Evolutionary conservation across 1,140 invertebrate genomes (phyloP).

Genomic region (Rhizoglyphus robini): DNA sequence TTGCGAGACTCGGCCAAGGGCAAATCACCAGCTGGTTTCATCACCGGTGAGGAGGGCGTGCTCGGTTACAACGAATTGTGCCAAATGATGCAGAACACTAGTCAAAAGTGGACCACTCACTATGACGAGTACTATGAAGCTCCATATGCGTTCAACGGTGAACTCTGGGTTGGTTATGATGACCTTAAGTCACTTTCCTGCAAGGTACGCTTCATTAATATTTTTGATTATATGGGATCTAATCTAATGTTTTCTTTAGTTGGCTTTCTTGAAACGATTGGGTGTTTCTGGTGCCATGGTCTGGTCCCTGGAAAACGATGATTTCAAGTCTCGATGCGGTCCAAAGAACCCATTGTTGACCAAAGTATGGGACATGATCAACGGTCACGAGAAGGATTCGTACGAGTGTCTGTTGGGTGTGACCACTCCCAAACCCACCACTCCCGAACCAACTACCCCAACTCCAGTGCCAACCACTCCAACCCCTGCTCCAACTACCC

Average conservation of each 20-base stretch:
- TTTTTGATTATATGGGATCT: not conserved
- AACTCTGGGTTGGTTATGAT: slow-evolving; percentile 74
- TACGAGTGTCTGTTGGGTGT: not conserved
- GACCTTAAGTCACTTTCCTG: slow-evolving; percentile 48
- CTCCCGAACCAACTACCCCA: not conserved
- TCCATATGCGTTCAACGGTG: slow-evolving; percentile 44
- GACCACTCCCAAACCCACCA: not conserved
- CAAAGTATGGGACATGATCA: slow-evolving; percentile 16
- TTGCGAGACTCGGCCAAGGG: slow-evolving; percentile 66
- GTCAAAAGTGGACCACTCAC: not conserved
- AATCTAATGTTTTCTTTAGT: not conserved
- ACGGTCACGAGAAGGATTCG: slow-evolving; percentile 14
- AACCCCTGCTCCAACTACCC: not conserved
- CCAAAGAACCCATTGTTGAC: slow-evolving; percentile 23
- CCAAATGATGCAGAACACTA: not conserved
- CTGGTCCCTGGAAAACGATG: slow-evolving; percentile 33
- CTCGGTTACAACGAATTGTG: slow-evolving; percentile 33
- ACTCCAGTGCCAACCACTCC: not conserved
- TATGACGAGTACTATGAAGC: slow-evolving; percentile 13
- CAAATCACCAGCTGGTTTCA: slow-evolving; percentile 60
- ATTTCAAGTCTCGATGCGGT: slow-evolving; percentile 29
- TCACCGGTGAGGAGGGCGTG: slow-evolving; percentile 32
- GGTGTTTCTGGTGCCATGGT: slow-evolving; percentile 38
- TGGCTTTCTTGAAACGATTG: slow-evolving; percentile 28
- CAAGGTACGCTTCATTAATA: no score